Conservation (phyloP, 2,888 invertebrate species). For the Dichetophora obliterata region DNA sequence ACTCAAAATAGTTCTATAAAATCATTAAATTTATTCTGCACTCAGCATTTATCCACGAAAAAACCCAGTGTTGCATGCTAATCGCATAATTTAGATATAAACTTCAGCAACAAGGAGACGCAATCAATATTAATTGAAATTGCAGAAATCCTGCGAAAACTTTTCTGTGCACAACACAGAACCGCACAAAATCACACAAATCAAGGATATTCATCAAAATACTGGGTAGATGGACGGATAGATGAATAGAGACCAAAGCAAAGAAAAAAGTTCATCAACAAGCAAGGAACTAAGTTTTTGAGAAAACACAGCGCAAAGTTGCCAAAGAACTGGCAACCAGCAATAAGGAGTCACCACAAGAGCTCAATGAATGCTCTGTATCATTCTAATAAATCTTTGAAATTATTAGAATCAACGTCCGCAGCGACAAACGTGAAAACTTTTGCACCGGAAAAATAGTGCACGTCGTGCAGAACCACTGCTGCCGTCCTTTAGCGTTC, state of each 20-base stretch:
- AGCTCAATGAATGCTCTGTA: background rate
- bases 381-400: slow-evolving; percentile 54
- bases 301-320: background rate
- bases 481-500: too few relatives aligned
- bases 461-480: background rate
- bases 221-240: too few relatives aligned
- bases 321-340: background rate
- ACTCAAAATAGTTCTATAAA: background rate
- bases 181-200: slow-evolving; percentile 30
- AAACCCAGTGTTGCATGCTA: background rate
- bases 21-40: background rate
- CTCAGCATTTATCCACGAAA: background rate
- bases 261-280: slow-evolving; percentile 10
- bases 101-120: slow-evolving; percentile 34
- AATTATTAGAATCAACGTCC: slow-evolving; percentile 54
- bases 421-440: slow-evolving; percentile 43
- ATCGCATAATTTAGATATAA: background rate
- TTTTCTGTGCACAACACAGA: background rate
- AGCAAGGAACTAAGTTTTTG: background rate
- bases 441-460: slow-evolving; percentile 45
- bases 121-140: slow-evolving; percentile 52
- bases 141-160: slow-evolving; percentile 37
- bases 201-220: slow-evolving; percentile 51
- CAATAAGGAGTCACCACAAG: background rate
- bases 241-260: background rate